Percentiles rank a stretch among this genome's conserved stretches.
These are phyloP conservation scores for Tringa solitaria DNA, from an alignment of 2,113 vertebrate species.

Conservation along the genomic window DNA sequence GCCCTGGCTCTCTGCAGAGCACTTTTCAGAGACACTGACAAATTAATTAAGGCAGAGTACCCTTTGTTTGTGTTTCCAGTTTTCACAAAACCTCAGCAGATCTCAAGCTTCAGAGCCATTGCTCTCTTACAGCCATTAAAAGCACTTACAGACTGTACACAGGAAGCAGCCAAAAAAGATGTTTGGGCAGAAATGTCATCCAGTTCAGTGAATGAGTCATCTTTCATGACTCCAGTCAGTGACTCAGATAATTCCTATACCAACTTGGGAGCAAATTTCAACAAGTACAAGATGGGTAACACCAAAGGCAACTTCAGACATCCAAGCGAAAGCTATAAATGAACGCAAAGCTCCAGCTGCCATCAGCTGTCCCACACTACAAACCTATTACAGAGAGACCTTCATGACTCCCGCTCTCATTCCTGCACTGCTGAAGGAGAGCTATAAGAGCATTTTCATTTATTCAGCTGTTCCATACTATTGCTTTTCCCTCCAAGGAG, in stretches of 20 bases:
- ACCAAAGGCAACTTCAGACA: neutral
- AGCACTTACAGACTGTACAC: conserved; percentile 9
- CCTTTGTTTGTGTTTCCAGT: neutral
- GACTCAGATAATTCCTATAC: conserved; percentile 55
- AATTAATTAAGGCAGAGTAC: neutral
- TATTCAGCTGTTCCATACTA: neutral
- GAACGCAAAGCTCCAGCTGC: neutral
- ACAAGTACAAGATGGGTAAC: neutral
- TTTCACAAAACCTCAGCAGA: neutral
- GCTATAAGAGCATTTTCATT: neutral
- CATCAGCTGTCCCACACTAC: neutral
- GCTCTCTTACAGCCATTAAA: neutral
- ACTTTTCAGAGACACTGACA: neutral
- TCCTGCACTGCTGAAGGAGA: neutral
- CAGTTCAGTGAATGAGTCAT: conserved; percentile 49
- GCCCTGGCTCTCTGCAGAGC: neutral
- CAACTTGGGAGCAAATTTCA: neutral
- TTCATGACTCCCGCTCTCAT: neutral
- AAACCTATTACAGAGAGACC: neutral
- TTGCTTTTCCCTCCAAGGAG: neutral
- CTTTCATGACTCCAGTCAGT: conserved; percentile 15
- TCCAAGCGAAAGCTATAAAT: neutral
- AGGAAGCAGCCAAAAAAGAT: conserved; percentile 26
- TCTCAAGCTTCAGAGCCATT: neutral
- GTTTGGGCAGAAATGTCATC: conserved; percentile 30